Base-by-base conservation (phyloP, 2,113 vertebrate genomes). In the Clinocottus analis region DNA sequence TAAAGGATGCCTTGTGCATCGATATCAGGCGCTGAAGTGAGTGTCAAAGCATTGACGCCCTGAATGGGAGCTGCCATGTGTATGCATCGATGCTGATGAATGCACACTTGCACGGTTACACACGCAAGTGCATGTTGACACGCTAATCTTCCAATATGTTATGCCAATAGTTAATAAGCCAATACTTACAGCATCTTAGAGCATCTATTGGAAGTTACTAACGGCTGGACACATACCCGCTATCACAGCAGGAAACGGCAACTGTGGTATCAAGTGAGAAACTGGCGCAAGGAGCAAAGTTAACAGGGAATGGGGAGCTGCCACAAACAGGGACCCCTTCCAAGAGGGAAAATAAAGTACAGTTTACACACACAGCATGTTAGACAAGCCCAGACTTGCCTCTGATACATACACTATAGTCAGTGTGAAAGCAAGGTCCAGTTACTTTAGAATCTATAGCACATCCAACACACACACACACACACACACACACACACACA, bases 351-450 rank as follows among this genome's bases (percentile, higher is more conserved):
- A 93, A 89, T 83, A 88, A 83, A 88, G 85, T 83, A 75, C 75
- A 84, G 85, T 93, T 92, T 89, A 88, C 72, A 86, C 85, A 85
- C 89, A 72, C 80, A 85, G 86, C 74, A 76, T 83, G 76, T 86
- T 82, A 82, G 91, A 90, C 95, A 94, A 92, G 94, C 82, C 94
- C 93, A 91, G 94, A 92, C 95, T 93, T 95, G 94, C 87, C 92
- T 91, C 80, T 90, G 75, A 45, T 77, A 62, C 79, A 79, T 64
- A 85, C 75, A 85, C 91, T 83, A 85, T 77, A 88, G 83, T 61
- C 75, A 79, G 78, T 80, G 77, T 74, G 78, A 77, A 85, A 16
- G 55, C 45, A 77, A 75, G 75, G 76, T 83, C 83, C 43, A 69
- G 37, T 80, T 67, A 84, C 58, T 72, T 79, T 16, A 60, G 25